Percentiles rank a stretch among this genome's conserved stretches.
Evolutionary conservation across 2,797 vertebrate genomes (phyloP).

Genomic region (Gambelia wislizenii): DNA sequence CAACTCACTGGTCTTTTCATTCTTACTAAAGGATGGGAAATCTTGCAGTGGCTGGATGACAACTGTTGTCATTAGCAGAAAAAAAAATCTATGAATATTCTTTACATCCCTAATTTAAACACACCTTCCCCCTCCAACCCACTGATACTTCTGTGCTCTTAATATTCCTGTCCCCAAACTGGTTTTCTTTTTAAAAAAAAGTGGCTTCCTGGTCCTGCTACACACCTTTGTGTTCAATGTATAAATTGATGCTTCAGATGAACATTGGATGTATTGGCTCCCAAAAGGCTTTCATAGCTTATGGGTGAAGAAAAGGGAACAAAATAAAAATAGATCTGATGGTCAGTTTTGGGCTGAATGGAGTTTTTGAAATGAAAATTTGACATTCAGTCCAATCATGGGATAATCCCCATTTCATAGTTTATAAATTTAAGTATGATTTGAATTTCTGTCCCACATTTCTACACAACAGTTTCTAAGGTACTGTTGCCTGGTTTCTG

Average conservation of each 20-base stretch:
- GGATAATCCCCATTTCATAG: not conserved
- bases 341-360: conserved; percentile 31
- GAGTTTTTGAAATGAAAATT: conserved; percentile 26
- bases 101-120: no score
- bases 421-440: not conserved
- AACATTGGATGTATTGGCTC: conserved; percentile 13
- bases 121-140: no score
- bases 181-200: not conserved
- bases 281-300: conserved; percentile 60
- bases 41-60: no score
- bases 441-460: not conserved
- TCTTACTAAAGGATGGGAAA: no score
- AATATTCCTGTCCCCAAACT: not conserved
- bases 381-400: conserved; percentile 35
- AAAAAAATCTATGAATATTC: no score
- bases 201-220: conserved; percentile 3
- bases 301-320: not conserved
- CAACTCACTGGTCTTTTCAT: no score
- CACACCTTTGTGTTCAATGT: not conserved
- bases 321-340: conserved; percentile 33
- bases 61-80: no score
- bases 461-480: not conserved
- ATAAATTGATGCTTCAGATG: not conserved
- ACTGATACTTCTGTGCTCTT: not conserved
- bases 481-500: not conserved